These are phyloP conservation scores for Zaprionus ghesquierei DNA, from an alignment of 1,140 invertebrate species.

Conservation along the genomic window DNA sequence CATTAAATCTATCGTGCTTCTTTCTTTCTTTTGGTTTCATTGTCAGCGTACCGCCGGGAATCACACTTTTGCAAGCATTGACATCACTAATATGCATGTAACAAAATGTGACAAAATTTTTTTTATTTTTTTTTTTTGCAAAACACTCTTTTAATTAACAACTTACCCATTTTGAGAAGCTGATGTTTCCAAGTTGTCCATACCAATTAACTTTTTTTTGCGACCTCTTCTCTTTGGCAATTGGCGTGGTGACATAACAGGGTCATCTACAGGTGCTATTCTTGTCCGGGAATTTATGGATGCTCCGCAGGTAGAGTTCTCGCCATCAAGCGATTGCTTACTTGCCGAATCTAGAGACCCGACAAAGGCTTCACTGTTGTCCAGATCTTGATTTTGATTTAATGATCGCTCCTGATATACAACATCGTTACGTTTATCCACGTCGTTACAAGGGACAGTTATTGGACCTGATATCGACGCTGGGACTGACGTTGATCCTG, in stretches of 20 bases:
- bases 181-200: conserved; percentile 8
- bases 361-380: background rate
- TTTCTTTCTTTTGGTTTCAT: conserved; percentile 91
- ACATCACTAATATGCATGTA: conserved; percentile 9
- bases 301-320: conserved; percentile 1
- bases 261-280: background rate
- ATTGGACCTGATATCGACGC: background rate
- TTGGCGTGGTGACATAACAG: background rate
- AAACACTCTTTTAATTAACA: background rate
- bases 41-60: conserved; percentile 11
- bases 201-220: conserved; percentile 52
- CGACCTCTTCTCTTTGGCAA: conserved; percentile 58
- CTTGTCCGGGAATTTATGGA: background rate
- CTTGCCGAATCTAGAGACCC: background rate
- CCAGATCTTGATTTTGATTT: background rate
- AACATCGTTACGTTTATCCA: conserved; percentile 1
- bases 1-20: conserved; percentile 98
- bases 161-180: conserved; percentile 42
- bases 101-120: background rate
- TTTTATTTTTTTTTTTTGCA: background rate
- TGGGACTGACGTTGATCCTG: conserved; percentile 13
- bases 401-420: conserved; percentile 9
- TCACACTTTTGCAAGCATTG: background rate
- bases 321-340: conserved; percentile 7
- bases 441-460: background rate